phyloP scores from a whole-genome alignment of 2,888 invertebrate genomes.

The Drosophila atripex region DNA sequence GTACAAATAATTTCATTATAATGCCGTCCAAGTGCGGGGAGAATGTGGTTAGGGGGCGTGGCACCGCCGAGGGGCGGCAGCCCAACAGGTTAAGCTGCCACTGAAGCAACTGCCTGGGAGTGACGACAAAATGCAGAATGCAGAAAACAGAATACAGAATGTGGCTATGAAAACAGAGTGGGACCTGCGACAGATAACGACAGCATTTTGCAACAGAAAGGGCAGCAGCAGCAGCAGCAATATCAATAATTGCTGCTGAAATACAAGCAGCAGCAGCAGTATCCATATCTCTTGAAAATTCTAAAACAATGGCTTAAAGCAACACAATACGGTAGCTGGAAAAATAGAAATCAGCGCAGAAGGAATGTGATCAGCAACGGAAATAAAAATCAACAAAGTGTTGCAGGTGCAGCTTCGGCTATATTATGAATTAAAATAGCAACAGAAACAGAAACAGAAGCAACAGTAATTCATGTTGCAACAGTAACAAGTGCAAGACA shows the following conservation, averaged over 20 bases:
- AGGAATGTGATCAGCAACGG: slow-evolving; percentile 12
- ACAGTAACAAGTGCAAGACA: neutral
- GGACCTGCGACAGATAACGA: slow-evolving; percentile 33
- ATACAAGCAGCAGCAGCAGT: slow-evolving; percentile 24
- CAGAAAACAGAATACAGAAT: slow-evolving; percentile 8
- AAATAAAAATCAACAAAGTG: slow-evolving; percentile 26
- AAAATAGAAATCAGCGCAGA: slow-evolving; percentile 5
- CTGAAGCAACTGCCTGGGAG: no score
- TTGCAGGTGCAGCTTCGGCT: neutral
- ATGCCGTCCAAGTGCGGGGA: slow-evolving; percentile 48
- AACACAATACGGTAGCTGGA: neutral
- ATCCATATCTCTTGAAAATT: slow-evolving; percentile 19
- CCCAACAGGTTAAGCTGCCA: slow-evolving; percentile 44
- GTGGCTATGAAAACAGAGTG: slow-evolving; percentile 32
- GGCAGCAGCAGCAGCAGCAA: slow-evolving; percentile 5
- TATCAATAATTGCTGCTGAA: slow-evolving; percentile 32
- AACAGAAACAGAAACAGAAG: slow-evolving; percentile 11
- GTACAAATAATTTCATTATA: slow-evolving; percentile 76
- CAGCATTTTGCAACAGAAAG: slow-evolving; percentile 1
- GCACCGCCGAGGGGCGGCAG: neutral
- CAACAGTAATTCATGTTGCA: slow-evolving; percentile 21
- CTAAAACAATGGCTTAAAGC: neutral
- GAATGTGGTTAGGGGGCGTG: slow-evolving; percentile 13
- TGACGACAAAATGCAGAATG: slow-evolving; percentile 22
- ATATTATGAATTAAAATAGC: slow-evolving; percentile 19